These are phyloP conservation scores for Melinaea marsaeus DNA, from an alignment of 2,888 invertebrate genomes.

Conservation along the genomic window DNA sequence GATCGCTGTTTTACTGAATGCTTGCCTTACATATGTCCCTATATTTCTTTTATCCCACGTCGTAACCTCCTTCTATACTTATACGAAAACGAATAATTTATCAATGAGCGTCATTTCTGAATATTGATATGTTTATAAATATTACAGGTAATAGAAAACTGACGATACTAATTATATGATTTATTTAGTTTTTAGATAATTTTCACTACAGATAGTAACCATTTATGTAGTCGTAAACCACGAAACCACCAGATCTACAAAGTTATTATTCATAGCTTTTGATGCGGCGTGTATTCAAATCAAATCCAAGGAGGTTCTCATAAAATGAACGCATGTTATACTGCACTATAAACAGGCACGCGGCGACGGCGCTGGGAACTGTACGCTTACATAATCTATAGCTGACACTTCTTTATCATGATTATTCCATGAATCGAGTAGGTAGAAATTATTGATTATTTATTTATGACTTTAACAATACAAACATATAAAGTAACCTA, in stretches of 20 bases:
- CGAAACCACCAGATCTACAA: background rate
- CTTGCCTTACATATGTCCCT: slow-evolving; percentile 5
- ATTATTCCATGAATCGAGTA: too few species aligned
- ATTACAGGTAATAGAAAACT: too few species aligned
- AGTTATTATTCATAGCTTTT: slow-evolving; percentile 6
- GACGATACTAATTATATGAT: too few species aligned
- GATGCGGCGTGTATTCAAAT: slow-evolving; percentile 15
- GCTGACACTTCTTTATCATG: background rate
- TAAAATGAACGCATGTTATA: slow-evolving; percentile 21
- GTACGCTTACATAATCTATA: slow-evolving; percentile 13
- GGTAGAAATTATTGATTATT: too few species aligned
- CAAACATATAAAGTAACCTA: too few species aligned
- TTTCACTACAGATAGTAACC: background rate
- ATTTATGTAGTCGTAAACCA: background rate
- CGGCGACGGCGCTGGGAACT: slow-evolving; percentile 28
- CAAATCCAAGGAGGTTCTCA: slow-evolving; percentile 17
- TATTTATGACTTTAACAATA: too few species aligned
- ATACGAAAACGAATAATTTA: too few species aligned
- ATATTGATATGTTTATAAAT: too few species aligned
- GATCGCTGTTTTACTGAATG: slow-evolving; percentile 12
- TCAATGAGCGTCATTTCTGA: too few species aligned
- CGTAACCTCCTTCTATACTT: too few species aligned
- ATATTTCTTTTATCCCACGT: slow-evolving; percentile 16
- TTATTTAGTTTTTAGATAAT: too few species aligned
- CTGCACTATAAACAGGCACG: slow-evolving; percentile 47